Base-by-base conservation (phyloP, 2,113 vertebrate genomes). In the Puffinus mauretanicus region DNA sequence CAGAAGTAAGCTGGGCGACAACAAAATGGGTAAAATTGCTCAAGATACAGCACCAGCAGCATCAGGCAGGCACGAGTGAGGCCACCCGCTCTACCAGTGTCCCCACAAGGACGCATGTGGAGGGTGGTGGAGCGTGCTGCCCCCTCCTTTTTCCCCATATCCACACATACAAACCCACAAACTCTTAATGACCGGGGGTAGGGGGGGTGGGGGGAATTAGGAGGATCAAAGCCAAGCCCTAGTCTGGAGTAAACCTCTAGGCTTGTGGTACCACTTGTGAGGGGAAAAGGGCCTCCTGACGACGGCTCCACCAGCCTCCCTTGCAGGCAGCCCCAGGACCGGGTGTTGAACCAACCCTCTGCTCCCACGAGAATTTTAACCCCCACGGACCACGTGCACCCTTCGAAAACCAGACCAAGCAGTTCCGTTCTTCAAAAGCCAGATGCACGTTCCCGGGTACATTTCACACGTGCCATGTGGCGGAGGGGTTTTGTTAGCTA, bases 31-130 rank as follows among this genome's bases (percentile, higher is more conserved):
- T 67, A 55, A 58, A 57, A 19, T 5, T 20, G 29, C 52, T 60
- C 24, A 57, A 67, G 29, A 46, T 11, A 61, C 16, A 72, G 57
- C 52, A 79, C 10, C 21, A 82, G 77, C 29, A 82, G 65, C n/a
- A 47, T 13, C 52, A 61, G 40, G 47, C n/a, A 76, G 30, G 30
- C 11, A 10, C 62, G 65, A 27, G 38, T 2, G 22, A 46, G 30
- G 75, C 29, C 36, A 77, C 22, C 32, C 10, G 8, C 52, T 55
- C 49, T 42, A 55, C n/a, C 6, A 47, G 32, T 4, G 29, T 58
- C 57, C 61, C 46, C 52, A 22, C 1, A 3, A 2, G 11, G 14
- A 13, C 0, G 0, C 3, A 4, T 2, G 3, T 11, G 42, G 16
- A 51, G 32, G 19, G 21, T 3, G 6, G 51, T 2, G 6, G 22